Evolutionary conservation across 1,140 invertebrate genomes (phyloP).

Genomic region (Pogonomyrmex californicus): DNA sequence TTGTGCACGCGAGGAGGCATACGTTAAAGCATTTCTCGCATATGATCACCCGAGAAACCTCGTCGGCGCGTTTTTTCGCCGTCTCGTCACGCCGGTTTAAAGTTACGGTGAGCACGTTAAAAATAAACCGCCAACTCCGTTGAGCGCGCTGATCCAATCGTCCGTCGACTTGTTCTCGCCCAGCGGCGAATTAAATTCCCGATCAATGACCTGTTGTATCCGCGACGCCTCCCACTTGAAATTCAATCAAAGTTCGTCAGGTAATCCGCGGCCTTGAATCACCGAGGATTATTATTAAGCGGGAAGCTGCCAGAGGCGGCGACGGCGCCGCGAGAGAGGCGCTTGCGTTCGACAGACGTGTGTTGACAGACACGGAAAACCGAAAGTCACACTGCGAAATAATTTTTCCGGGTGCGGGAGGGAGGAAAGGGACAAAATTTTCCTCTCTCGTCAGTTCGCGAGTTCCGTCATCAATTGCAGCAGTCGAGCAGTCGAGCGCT

Average conservation of each 20-base stretch:
- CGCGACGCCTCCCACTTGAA: constrained; percentile 33
- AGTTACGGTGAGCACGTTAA: neutral
- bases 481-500: neutral
- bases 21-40: neutral
- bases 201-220: constrained; percentile 59
- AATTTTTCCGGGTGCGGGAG: neutral
- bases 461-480: neutral
- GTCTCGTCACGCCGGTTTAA: neutral
- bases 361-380: constrained; percentile 36
- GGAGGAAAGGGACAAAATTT: neutral
- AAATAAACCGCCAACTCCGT: constrained; percentile 21
- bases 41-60: constrained; percentile 16
- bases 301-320: constrained; percentile 40
- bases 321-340: constrained; percentile 29
- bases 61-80: constrained; percentile 31
- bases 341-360: constrained; percentile 31
- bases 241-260: constrained; percentile 71
- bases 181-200: constrained; percentile 56
- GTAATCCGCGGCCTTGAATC: constrained; percentile 66
- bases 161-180: constrained; percentile 22
- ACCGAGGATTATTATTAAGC: constrained; percentile 66
- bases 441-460: neutral
- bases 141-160: constrained; percentile 3
- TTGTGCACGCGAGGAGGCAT: neutral
- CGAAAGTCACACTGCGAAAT: neutral